Evolutionary conservation across 2,797 vertebrate species (phyloP).

Genomic region (Sebastes melanostomus): DNA sequence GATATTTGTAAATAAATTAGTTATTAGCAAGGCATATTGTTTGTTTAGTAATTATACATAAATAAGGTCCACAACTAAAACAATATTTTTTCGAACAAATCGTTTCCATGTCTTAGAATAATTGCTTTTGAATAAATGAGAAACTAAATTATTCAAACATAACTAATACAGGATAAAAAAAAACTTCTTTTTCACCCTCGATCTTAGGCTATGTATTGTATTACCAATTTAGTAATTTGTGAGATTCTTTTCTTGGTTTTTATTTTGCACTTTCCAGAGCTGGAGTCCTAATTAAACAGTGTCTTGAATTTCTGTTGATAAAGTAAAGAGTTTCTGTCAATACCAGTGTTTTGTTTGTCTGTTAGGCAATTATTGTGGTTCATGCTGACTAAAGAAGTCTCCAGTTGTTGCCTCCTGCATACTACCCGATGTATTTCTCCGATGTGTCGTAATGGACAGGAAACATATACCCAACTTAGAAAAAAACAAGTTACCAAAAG

Average conservation of each 20-base stretch:
- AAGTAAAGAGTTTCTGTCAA: conserved; percentile 20
- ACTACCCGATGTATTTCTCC: neutral
- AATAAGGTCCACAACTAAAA: conserved; percentile 18
- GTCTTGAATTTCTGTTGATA: conserved; percentile 16
- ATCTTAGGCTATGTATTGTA: neutral
- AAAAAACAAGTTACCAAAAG: neutral
- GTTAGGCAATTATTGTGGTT: neutral
- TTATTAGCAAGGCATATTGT: conserved; percentile 6
- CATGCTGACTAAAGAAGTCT: neutral
- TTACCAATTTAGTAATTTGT: conserved; percentile 14
- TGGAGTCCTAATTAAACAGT: conserved; percentile 15
- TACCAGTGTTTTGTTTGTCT: neutral
- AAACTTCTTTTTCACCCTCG: neutral
- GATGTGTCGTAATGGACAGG: neutral
- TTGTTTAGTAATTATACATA: conserved; percentile 31
- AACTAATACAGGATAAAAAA: conserved; percentile 7
- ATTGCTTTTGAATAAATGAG: conserved; percentile 39
- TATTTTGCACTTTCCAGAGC: neutral
- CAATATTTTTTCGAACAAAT: conserved; percentile 11
- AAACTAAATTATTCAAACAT: conserved; percentile 31
- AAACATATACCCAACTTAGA: neutral
- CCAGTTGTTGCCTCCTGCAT: neutral
- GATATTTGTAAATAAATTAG: conserved; percentile 5
- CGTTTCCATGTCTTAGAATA: conserved; percentile 28
- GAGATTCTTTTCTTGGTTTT: neutral